Conservation (phyloP, 2,888 invertebrate genomes). For the Hedychridium roseum region DNA sequence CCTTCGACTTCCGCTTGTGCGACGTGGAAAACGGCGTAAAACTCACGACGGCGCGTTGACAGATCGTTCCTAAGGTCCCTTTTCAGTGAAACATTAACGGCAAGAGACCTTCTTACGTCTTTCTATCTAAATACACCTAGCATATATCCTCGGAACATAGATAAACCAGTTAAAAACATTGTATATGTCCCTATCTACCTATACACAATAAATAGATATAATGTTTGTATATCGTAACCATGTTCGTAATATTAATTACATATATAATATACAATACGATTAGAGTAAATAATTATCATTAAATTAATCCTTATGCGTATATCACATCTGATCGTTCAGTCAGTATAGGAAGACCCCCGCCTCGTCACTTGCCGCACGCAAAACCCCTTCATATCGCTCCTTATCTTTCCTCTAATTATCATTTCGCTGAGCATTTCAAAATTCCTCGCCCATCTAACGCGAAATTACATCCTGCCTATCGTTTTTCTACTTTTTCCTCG, state of each 20-base stretch:
- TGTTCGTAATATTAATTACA: slow-evolving; percentile 45
- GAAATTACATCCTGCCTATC: no score
- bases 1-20: no score
- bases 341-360: slow-evolving; percentile 64
- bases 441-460: no score
- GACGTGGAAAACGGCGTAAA: no score
- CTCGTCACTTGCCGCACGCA: slow-evolving; percentile 49
- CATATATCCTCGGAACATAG: slow-evolving; percentile 58
- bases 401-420: no score
- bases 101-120: slow-evolving; percentile 40
- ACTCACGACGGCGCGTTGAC: no score
- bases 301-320: slow-evolving; percentile 61
- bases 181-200: slow-evolving; percentile 59
- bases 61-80: slow-evolving; percentile 40
- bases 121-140: slow-evolving; percentile 49
- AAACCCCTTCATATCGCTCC: no score
- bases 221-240: slow-evolving; percentile 56
- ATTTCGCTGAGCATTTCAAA: no score
- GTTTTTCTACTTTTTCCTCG: no score
- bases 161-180: slow-evolving; percentile 62
- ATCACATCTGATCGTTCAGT: slow-evolving; percentile 65
- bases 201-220: slow-evolving; percentile 54
- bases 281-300: slow-evolving; percentile 57
- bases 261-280: slow-evolving; percentile 51
- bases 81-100: slow-evolving; percentile 47